Evolutionary conservation across 2,888 invertebrate genomes (phyloP).

Genomic region (Caenorhabditis wallacei): DNA sequence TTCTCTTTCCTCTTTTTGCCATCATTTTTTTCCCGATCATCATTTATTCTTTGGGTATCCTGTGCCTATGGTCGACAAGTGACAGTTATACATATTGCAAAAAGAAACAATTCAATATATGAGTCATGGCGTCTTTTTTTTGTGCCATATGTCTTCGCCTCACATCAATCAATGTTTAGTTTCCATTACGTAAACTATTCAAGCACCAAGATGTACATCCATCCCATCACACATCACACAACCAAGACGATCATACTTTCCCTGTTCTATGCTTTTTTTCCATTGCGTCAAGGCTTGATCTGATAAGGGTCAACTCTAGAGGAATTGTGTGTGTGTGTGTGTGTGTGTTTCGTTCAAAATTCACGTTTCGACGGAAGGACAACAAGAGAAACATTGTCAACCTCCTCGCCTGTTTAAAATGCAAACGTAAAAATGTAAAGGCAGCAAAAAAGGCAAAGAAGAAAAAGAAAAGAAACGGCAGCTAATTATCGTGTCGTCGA

Average conservation of each 20-base stretch:
- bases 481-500: conserved; percentile 23
- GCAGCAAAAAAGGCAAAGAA: conserved; percentile 6
- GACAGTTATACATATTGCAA: not conserved
- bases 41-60: conserved; percentile 9
- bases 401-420: conserved; percentile 22
- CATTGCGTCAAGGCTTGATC: not conserved
- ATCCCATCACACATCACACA: not conserved
- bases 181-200: conserved; percentile 35
- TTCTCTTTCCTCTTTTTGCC: not conserved
- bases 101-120: conserved; percentile 11
- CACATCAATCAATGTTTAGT: conserved; percentile 25
- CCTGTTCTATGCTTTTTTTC: conserved; percentile 3
- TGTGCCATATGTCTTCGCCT: conserved; percentile 6
- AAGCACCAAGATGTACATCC: conserved; percentile 7
- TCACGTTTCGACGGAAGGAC: not conserved
- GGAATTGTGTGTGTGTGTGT: too few species aligned
- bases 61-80: not conserved
- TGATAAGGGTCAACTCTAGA: conserved; percentile 15
- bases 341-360: not conserved
- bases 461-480: conserved; percentile 27
- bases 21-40: conserved; percentile 6
- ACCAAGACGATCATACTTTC: not conserved
- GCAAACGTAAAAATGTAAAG: conserved; percentile 27
- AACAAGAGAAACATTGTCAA: conserved; percentile 6
- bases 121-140: conserved; percentile 17